Percentiles rank a stretch among this genome's conserved stretches.
Evolutionary conservation across 2,888 invertebrate genomes (phyloP).

Genomic region (Cerastis leucographa): DNA sequence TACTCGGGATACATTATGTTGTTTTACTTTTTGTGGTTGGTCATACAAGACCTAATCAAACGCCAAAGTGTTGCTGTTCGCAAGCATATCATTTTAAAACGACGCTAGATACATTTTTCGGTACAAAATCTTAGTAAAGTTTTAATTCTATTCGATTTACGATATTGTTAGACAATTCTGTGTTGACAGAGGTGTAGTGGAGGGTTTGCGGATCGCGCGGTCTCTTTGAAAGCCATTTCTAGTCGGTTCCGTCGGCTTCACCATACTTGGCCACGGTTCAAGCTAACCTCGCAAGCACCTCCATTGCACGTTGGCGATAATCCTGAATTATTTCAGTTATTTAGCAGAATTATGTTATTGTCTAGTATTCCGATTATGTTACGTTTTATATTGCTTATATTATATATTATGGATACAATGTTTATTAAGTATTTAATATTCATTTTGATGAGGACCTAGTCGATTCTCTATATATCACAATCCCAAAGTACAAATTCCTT

Average conservation of each 20-base stretch:
- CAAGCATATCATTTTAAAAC: conserved; percentile 89
- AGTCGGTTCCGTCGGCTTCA: conserved; percentile 81
- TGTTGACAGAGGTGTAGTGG: conserved; percentile 83
- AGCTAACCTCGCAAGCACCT: conserved; percentile 48
- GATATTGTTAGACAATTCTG: conserved; percentile 88
- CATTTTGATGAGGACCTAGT: conserved; percentile 91
- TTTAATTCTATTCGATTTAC: conserved; percentile 87
- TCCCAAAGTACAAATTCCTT: conserved; percentile 91
- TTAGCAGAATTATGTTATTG: conserved; percentile 90
- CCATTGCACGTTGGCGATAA: conserved; percentile 80
- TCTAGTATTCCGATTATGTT: conserved; percentile 90
- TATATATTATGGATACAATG: conserved; percentile 89
- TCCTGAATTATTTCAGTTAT: conserved; percentile 89
- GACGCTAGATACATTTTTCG: conserved; percentile 88
- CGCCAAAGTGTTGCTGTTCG: conserved; percentile 89
- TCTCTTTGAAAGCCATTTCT: conserved; percentile 76
- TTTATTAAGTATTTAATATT: conserved; percentile 90
- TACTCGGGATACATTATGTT: conserved; percentile 71
- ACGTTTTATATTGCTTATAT: conserved; percentile 91
- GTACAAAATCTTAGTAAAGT: conserved; percentile 88
- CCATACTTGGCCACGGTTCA: conserved; percentile 65
- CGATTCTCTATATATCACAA: conserved; percentile 91
- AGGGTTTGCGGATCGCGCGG: conserved; percentile 61
- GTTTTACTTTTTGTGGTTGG: conserved; percentile 76
- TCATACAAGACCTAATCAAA: conserved; percentile 54